Evolutionary conservation across 2,797 vertebrate species (phyloP), one percentile per base, ranked within the genome.

Genomic region (Rhadinocentrus ornatus): DNA sequence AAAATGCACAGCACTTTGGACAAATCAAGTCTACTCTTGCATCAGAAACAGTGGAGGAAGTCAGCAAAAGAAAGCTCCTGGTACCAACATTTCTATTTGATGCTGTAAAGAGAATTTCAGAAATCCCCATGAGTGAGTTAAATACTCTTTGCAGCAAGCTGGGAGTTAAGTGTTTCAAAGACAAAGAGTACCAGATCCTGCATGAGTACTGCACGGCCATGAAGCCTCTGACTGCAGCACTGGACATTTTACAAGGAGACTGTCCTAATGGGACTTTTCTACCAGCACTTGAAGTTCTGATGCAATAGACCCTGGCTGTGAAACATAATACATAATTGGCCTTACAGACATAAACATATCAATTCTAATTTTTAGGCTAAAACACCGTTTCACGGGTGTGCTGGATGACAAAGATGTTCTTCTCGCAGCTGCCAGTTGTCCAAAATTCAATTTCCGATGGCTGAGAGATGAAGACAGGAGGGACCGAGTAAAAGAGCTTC

Each of bases 371-470:
- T 64, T 53, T 15, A 54, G 34, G 52, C 50, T 35, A 67, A 66
- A 39, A 60, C 32, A n/a, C 39, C 24, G 10, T 69, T 60, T 69
- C 22, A 32, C 55, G 11, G 1, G 22, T 61, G 57, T 61, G 39
- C 46, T 61, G 22, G 46, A 61, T 2, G 6, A 39, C 34, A 60
- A 69, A 53, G 57, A 41, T 37, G 57, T 10, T 15, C 67, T 60
- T 60, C 56, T 69, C 4, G 31, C n/a, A 35, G 41, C 55, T 34
- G 54, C 7, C 55, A 58, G 27, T 35, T 59, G 53, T 56, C 53
- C 53, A 10, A 68, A 68, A 24, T 59, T 58, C 29, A 68, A 59
- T 48, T 53, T 67, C 15, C 3, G 32, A 57, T 56, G 53, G 37
- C 35, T 57, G 7, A 66, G 9, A 34, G 32, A 34, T 34, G 32